These are phyloP conservation scores for Tyrannus savana DNA, from an alignment of 2,113 vertebrate genomes.

Conservation along the genomic window DNA sequence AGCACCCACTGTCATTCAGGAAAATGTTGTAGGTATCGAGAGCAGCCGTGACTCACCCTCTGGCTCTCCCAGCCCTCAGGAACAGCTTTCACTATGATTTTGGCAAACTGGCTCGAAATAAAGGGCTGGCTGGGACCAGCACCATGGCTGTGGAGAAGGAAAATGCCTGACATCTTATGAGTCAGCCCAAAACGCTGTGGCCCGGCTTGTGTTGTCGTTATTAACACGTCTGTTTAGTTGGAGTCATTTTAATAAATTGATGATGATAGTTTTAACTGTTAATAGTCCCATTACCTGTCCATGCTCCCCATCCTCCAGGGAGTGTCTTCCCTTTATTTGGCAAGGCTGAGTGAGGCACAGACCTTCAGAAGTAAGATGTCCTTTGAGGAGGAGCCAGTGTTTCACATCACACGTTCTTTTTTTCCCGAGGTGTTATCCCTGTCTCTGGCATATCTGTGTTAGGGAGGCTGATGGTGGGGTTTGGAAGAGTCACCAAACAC, in stretches of 20 bases:
- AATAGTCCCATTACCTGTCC: neutral
- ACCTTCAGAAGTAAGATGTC: neutral
- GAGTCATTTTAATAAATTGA: neutral
- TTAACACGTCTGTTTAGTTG: neutral
- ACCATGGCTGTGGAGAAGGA: neutral
- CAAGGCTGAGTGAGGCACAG: neutral
- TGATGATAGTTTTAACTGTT: neutral
- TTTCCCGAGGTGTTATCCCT: neutral
- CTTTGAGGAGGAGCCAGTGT: neutral
- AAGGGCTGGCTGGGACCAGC: neutral
- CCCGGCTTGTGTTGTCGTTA: neutral
- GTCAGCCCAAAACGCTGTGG: neutral
- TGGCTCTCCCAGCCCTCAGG: neutral
- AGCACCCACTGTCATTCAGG: slow-evolving; percentile 20
- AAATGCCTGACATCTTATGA: neutral
- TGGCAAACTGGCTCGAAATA: neutral
- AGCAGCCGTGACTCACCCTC: slow-evolving; percentile 25
- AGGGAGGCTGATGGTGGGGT: neutral
- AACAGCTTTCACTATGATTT: neutral
- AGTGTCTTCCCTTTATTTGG: neutral
- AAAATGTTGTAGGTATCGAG: slow-evolving; percentile 19
- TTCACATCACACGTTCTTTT: neutral
- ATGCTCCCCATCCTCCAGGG: neutral
- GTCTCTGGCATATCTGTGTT: neutral
- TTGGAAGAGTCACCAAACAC: neutral